A percentile compares a stretch with the other conserved stretches of the same genome.
Conservation (phyloP, 2,797 vertebrate species). For the Buphagus erythrorhynchus region DNA sequence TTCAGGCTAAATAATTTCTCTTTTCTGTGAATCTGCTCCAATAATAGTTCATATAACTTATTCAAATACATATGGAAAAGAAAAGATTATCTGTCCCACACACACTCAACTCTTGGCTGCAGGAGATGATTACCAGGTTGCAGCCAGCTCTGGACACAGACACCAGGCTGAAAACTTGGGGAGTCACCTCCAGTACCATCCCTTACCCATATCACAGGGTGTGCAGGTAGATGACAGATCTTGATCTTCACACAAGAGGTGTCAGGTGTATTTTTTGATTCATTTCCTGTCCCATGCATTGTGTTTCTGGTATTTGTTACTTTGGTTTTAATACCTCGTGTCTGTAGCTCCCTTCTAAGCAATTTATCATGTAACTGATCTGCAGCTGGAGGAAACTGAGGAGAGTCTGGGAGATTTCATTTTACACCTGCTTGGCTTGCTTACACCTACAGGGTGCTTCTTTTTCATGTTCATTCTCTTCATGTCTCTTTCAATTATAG, state of each 20-base stretch:
- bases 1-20: neutral
- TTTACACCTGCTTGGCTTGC: neutral
- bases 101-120: neutral
- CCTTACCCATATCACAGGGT: neutral
- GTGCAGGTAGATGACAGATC: neutral
- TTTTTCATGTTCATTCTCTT: neutral
- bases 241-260: neutral
- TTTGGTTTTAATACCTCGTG: neutral
- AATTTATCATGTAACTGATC: neutral
- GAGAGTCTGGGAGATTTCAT: neutral
- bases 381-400: neutral
- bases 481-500: neutral
- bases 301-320: neutral
- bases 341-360: neutral
- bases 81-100: neutral
- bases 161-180: neutral
- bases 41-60: neutral
- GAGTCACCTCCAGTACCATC: neutral
- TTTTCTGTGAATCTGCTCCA: neutral
- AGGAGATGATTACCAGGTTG: neutral
- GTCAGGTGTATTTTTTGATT: neutral
- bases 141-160: neutral
- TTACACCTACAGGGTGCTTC: neutral
- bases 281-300: neutral
- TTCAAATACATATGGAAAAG: neutral